Evolutionary conservation across 2,113 vertebrate species (phyloP).

Genomic region (Benthochromis sp.): DNA sequence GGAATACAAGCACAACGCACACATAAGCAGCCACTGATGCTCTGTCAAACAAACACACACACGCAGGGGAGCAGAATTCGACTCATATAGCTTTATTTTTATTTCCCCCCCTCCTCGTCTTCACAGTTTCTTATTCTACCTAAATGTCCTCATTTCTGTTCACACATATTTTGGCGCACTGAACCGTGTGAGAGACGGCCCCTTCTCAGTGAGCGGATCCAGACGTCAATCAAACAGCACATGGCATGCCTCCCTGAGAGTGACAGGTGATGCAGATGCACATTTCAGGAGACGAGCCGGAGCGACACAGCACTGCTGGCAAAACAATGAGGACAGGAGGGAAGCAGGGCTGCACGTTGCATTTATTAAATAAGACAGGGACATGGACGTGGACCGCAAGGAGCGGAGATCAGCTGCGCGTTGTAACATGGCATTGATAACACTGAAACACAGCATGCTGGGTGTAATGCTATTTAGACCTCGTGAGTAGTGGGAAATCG

Average conservation of each 20-base stretch:
- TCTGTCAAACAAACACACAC: conserved; percentile 15
- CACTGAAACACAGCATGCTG: neutral
- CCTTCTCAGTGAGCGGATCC: conserved; percentile 48
- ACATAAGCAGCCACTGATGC: neutral
- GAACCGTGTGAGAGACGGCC: conserved; percentile 41
- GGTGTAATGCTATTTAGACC: neutral
- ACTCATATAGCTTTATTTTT: neutral
- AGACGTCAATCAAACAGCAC: conserved; percentile 58
- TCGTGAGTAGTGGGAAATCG: neutral
- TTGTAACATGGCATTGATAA: neutral
- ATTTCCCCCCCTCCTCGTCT: neutral
- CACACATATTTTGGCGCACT: conserved; percentile 62
- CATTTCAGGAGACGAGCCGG: conserved; percentile 50
- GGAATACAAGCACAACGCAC: neutral
- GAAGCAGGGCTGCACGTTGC: neutral
- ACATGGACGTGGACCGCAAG: neutral
- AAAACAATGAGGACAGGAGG: conserved; percentile 48
- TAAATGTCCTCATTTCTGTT: conserved; percentile 59
- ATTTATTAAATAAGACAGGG: conserved; percentile 52
- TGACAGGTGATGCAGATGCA: conserved; percentile 69
- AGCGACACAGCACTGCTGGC: conserved; percentile 35
- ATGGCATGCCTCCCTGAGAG: conserved; percentile 43
- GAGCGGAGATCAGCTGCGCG: neutral
- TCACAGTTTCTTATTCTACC: conserved; percentile 38
- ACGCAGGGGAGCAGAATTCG: neutral